These are phyloP conservation scores for Apantesis nais DNA, from an alignment of 2,888 invertebrate species.

Conservation along the genomic window DNA sequence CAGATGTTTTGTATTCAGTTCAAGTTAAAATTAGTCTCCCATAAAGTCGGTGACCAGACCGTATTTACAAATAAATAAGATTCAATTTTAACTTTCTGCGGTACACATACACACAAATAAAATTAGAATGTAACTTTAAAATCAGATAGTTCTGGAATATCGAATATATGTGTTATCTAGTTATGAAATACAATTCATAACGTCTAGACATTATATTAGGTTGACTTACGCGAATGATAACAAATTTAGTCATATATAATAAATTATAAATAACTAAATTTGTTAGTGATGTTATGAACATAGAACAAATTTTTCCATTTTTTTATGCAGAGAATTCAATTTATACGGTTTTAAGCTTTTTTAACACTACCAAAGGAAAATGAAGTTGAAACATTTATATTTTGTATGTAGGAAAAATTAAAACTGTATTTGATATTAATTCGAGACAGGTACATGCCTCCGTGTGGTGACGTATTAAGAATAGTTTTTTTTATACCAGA, in stretches of 20 bases:
- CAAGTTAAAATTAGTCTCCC: slow-evolving; percentile 8
- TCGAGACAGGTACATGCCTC: too few relatives aligned
- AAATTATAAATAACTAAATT: not conserved
- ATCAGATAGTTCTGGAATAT: slow-evolving; percentile 3
- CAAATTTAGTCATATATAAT: too few relatives aligned
- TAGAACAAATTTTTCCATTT: too few relatives aligned
- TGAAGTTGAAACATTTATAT: too few relatives aligned
- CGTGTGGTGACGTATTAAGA: too few relatives aligned
- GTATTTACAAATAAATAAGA: not conserved
- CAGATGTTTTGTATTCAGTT: slow-evolving; percentile 3
- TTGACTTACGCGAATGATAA: not conserved
- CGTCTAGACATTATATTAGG: not conserved
- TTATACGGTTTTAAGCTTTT: too few relatives aligned
- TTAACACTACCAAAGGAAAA: too few relatives aligned
- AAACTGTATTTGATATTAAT: too few relatives aligned
- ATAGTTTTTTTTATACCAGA: too few relatives aligned
- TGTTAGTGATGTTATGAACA: not conserved
- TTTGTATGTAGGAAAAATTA: too few relatives aligned
- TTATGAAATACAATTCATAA: not conserved
- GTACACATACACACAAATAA: not conserved
- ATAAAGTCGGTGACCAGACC: slow-evolving; percentile 13
- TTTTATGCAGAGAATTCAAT: too few relatives aligned
- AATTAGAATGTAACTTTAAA: not conserved
- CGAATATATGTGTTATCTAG: slow-evolving; percentile 2
- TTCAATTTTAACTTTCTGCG: not conserved